phyloP scores from a whole-genome alignment of 2,113 vertebrate species.

The Actenoides lindsayi region DNA sequence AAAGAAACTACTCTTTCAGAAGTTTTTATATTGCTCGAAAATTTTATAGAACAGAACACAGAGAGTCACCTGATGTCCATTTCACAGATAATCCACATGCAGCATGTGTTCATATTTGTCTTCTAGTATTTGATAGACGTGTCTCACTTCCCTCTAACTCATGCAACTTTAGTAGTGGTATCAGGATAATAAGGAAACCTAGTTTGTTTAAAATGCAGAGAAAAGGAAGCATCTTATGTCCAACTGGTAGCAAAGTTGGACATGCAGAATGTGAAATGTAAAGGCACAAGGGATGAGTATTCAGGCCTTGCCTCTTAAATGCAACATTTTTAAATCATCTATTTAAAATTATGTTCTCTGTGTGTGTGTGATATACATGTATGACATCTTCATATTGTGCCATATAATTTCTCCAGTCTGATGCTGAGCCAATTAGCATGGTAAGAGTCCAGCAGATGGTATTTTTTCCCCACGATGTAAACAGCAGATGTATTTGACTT shows the following conservation, averaged over 20 bases:
- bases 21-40: neutral
- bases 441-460: neutral
- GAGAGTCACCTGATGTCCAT: neutral
- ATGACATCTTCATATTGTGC: neutral
- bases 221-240: neutral
- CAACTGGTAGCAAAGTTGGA: neutral
- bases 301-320: neutral
- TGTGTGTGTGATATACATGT: neutral
- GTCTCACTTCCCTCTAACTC: neutral
- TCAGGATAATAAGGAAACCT: neutral
- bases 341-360: neutral
- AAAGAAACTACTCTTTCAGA: neutral
- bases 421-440: neutral
- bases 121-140: neutral
- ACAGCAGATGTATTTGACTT: neutral
- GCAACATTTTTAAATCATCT: neutral
- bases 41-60: neutral
- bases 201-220: neutral
- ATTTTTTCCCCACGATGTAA: neutral
- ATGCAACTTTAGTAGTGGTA: neutral
- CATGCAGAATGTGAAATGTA: neutral
- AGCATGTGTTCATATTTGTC: neutral
- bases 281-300: neutral
- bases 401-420: neutral
- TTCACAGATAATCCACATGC: neutral